Evolutionary conservation across 2,113 vertebrate genomes (phyloP).

Genomic region (Chamaea fasciata): DNA sequence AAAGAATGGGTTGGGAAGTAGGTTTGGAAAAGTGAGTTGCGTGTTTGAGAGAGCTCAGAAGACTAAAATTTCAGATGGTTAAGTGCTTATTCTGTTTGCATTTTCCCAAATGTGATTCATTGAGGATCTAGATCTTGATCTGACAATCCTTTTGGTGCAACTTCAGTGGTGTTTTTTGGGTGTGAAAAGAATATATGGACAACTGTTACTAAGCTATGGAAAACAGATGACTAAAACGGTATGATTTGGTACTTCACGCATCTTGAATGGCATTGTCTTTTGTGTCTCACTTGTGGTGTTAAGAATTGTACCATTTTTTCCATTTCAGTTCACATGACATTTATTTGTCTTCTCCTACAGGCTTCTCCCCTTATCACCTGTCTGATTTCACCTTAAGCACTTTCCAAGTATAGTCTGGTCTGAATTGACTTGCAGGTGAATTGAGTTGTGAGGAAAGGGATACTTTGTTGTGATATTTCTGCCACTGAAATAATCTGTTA

Average conservation of each 20-base stretch:
- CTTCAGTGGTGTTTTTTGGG: not conserved
- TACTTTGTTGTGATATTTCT: conserved; percentile 2
- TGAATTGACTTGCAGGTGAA: not conserved
- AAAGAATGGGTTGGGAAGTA: not conserved
- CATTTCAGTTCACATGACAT: not conserved
- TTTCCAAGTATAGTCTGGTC: not conserved
- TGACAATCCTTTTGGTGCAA: not conserved
- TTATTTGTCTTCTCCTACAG: not conserved
- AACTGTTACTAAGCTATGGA: not conserved
- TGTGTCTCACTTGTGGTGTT: not conserved
- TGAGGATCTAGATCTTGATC: not conserved
- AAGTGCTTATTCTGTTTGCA: not conserved
- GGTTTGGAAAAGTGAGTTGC: not conserved
- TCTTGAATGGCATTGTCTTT: not conserved
- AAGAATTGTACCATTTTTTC: not conserved
- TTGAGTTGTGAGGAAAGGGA: not conserved
- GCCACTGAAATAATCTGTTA: not conserved
- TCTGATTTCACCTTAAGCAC: not conserved
- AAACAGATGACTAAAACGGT: not conserved
- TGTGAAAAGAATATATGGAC: not conserved
- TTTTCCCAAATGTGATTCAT: not conserved
- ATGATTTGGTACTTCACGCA: not conserved
- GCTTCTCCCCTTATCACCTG: not conserved
- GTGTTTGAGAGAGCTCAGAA: not conserved
- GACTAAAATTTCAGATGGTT: not conserved